Percentiles rank a stretch among this genome's conserved stretches.
phyloP scores from a whole-genome alignment of 2,113 vertebrate genomes.

The Cryptomyrus ogoouensis region DNA sequence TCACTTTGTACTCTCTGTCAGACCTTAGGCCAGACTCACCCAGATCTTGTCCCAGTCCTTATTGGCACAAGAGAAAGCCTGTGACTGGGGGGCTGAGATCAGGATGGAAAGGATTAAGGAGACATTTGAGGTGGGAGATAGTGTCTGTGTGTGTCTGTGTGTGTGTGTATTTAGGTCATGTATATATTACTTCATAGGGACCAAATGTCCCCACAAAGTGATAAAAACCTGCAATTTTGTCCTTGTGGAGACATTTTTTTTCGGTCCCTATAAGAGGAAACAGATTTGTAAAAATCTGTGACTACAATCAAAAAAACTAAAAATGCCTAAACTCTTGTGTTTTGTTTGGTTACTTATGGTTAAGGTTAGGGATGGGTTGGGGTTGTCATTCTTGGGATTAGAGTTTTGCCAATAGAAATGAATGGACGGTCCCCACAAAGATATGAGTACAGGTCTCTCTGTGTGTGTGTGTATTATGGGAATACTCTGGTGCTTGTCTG shows the following conservation, averaged over 20 bases:
- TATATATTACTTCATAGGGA: neutral
- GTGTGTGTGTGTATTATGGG: neutral
- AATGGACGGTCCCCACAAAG: neutral
- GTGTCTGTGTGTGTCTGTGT: neutral
- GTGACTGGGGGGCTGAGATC: neutral
- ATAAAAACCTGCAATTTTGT: too few species aligned
- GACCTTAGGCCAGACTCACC: neutral
- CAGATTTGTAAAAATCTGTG: neutral
- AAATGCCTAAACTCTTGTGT: neutral
- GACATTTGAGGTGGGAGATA: neutral
- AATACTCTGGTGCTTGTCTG: neutral
- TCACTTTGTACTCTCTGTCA: neutral
- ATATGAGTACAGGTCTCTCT: neutral
- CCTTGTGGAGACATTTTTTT: neutral
- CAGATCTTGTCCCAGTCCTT: neutral
- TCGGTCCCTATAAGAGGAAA: neutral
- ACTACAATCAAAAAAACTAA: neutral
- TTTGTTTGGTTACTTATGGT: neutral
- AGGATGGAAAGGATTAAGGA: neutral
- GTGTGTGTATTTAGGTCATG: neutral
- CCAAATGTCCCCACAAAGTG: too few species aligned
- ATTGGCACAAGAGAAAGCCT: neutral
- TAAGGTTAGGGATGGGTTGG: neutral
- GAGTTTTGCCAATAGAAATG: neutral
- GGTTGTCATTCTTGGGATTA: neutral